Percentiles rank a stretch among this genome's conserved stretches.
phyloP scores from a whole-genome alignment of 1,140 invertebrate genomes.

The Pseudachorutes palmiensis region DNA sequence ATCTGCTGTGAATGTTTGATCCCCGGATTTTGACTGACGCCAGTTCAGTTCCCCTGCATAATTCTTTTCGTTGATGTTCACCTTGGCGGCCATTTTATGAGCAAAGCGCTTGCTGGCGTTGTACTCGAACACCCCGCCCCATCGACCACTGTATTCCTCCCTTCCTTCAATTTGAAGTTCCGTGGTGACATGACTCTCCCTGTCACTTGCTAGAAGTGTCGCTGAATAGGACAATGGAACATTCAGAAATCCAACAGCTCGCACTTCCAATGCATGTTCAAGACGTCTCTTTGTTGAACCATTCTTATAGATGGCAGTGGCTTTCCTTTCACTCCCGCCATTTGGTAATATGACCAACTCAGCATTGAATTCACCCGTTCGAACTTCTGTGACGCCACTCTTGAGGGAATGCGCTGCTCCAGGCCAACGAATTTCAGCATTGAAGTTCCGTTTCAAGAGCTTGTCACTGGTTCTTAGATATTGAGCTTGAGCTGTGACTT shows the following conservation, averaged over 20 bases:
- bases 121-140: slow-evolving; percentile 33
- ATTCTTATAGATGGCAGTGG: slow-evolving; percentile 28
- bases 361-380: slow-evolving; percentile 22
- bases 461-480: slow-evolving; percentile 15
- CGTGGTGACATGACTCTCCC: slow-evolving; percentile 3
- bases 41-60: slow-evolving; percentile 31
- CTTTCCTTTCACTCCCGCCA: slow-evolving; percentile 26
- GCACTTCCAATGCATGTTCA: slow-evolving; percentile 26
- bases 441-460: slow-evolving; percentile 20
- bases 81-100: slow-evolving; percentile 32
- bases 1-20: slow-evolving; percentile 22
- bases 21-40: slow-evolving; percentile 16
- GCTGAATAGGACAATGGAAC: slow-evolving; percentile 21
- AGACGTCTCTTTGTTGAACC: slow-evolving; percentile 22
- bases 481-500: slow-evolving; percentile 22
- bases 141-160: too few species aligned
- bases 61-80: slow-evolving; percentile 33
- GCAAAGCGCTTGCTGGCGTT: slow-evolving; percentile 20
- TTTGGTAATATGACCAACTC: slow-evolving; percentile 27
- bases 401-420: slow-evolving; percentile 14
- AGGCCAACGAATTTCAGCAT: slow-evolving; percentile 23
- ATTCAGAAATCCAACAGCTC: slow-evolving; percentile 19
- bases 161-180: neutral
- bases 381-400: slow-evolving; percentile 15
- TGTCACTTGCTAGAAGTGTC: slow-evolving; percentile 27